Evolutionary conservation across 2,797 vertebrate genomes (phyloP).

Genomic region (Florisuga fusca): DNA sequence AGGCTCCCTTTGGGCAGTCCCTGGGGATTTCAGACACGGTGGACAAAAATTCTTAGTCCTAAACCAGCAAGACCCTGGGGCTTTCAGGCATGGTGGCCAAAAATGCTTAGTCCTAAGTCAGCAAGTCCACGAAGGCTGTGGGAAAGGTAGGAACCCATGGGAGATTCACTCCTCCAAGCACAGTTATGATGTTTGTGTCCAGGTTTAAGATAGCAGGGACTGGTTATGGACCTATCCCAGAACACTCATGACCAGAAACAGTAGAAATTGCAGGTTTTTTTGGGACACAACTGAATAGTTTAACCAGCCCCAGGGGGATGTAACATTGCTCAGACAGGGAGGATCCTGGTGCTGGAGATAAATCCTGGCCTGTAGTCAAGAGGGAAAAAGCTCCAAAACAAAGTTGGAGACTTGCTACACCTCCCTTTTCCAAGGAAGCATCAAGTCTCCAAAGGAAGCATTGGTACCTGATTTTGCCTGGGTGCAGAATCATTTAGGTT

Average conservation of each 20-base stretch:
- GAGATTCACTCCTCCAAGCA: not conserved
- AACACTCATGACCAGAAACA: not conserved
- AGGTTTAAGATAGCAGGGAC: not conserved
- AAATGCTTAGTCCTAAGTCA: not conserved
- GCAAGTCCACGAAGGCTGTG: too few species aligned
- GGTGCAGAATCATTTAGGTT: not conserved
- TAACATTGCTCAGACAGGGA: not conserved
- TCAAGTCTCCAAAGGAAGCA: not conserved
- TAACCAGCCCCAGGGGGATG: not conserved
- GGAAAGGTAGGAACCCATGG: not conserved
- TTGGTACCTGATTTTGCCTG: not conserved
- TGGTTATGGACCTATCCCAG: not conserved
- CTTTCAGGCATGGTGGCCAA: not conserved
- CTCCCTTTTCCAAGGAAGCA: not conserved
- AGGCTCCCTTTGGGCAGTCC: not conserved
- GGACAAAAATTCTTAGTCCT: not conserved
- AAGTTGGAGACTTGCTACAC: not conserved
- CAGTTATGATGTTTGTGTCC: not conserved
- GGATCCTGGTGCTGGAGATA: not conserved
- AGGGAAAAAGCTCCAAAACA: not conserved
- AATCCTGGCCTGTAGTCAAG: not conserved
- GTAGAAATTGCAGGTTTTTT: not conserved
- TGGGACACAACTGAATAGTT: not conserved
- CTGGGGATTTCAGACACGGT: not conserved
- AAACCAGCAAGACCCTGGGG: not conserved